A percentile compares a stretch with the other conserved stretches of the same genome.
Evolutionary conservation across 2,797 vertebrate species (phyloP).

Genomic region (Choloepus didactylus): DNA sequence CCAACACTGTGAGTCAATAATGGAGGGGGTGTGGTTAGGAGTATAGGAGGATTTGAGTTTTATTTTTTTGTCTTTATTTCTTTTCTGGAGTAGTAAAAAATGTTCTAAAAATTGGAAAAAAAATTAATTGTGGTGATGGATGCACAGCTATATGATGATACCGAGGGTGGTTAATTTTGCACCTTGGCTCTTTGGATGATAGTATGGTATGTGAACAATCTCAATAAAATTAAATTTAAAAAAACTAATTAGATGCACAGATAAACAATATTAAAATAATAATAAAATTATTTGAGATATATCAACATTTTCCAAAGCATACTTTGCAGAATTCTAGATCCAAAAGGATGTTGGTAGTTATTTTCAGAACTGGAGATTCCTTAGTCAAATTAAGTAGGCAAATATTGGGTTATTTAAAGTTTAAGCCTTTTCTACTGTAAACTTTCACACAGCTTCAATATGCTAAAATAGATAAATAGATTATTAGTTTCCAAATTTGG

Average conservation of each 20-base stretch:
- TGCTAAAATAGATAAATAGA: background rate
- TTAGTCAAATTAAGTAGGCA: background rate
- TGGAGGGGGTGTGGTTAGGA: no score
- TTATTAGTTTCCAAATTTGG: background rate
- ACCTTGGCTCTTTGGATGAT: no score
- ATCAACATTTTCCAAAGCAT: conserved; percentile 12
- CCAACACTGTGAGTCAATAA: no score
- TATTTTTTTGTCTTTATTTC: no score
- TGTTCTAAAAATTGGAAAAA: no score
- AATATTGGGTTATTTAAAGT: background rate
- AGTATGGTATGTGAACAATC: no score
- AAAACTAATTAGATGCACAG: background rate
- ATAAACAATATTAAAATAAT: background rate
- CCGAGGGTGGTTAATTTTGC: no score
- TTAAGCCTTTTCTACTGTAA: background rate
- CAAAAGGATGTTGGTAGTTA: background rate
- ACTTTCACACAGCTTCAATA: background rate
- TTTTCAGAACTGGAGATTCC: background rate
- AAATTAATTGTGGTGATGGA: no score
- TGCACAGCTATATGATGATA: no score
- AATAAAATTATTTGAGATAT: background rate
- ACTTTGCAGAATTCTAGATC: background rate
- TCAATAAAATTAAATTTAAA: no score
- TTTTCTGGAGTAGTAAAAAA: no score
- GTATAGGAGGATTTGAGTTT: no score